These are phyloP conservation scores for Ctenomys sociabilis DNA, from an alignment of 2,113 vertebrate species.

Conservation along the genomic window DNA sequence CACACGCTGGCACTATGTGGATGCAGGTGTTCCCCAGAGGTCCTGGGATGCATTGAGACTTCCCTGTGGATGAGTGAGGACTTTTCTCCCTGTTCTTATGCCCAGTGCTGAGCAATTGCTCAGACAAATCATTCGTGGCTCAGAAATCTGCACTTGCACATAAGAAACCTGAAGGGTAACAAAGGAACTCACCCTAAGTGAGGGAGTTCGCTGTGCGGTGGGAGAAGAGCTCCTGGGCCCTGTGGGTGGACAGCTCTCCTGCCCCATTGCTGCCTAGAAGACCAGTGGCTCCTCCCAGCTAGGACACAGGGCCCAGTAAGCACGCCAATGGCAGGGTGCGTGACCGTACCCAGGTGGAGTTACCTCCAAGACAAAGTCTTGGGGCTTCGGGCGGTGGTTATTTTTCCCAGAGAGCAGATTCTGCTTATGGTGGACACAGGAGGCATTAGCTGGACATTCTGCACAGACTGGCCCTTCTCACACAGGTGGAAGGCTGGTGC, in stretches of 20 bases:
- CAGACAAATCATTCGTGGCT: background rate
- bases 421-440: background rate
- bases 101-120: background rate
- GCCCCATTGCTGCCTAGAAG: background rate
- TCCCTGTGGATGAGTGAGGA: too few relatives aligned
- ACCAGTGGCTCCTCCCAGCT: background rate
- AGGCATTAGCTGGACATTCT: background rate
- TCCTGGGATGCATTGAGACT: too few relatives aligned
- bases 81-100: background rate
- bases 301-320: accelerated
- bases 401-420: background rate
- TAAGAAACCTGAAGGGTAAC: background rate
- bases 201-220: background rate
- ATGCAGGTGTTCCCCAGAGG: too few relatives aligned
- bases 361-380: background rate
- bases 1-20: background rate
- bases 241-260: background rate
- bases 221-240: background rate
- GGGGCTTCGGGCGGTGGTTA: background rate
- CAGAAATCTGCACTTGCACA: background rate
- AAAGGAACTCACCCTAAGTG: background rate
- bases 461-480: background rate
- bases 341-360: too few relatives aligned
- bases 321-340: background rate
- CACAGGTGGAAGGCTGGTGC: background rate